Evolutionary conservation across 2,113 vertebrate species (phyloP).

Genomic region (Lonchura striata): DNA sequence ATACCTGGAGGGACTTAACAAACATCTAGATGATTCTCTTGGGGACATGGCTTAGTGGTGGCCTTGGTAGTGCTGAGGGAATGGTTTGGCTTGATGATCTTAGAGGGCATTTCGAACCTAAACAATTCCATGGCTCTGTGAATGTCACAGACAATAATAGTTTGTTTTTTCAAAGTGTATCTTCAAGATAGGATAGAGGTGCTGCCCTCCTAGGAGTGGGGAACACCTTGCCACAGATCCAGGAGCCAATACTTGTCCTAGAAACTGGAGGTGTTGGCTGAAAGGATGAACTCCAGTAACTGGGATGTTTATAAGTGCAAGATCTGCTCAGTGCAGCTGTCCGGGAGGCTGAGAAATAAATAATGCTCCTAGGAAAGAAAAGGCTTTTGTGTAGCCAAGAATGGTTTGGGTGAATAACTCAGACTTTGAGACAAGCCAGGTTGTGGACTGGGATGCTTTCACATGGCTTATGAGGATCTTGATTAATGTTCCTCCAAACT

Average conservation of each 20-base stretch:
- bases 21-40: background rate
- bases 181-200: background rate
- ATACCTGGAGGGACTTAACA: background rate
- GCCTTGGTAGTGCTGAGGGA: background rate
- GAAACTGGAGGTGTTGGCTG: background rate
- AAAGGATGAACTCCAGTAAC: background rate
- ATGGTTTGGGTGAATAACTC: background rate
- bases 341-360: background rate
- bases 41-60: background rate
- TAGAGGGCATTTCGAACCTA: background rate
- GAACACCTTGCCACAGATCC: background rate
- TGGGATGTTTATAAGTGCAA: background rate
- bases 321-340: background rate
- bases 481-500: background rate
- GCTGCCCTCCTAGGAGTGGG: background rate
- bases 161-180: background rate
- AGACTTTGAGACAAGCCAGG: background rate
- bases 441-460: background rate
- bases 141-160: background rate
- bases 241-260: background rate
- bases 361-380: background rate
- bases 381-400: constrained; percentile 4
- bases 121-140: background rate
- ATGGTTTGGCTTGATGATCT: background rate
- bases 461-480: background rate